Evolutionary conservation across 2,888 invertebrate species (phyloP).

Genomic region (Caenorhabditis zanzibari): DNA sequence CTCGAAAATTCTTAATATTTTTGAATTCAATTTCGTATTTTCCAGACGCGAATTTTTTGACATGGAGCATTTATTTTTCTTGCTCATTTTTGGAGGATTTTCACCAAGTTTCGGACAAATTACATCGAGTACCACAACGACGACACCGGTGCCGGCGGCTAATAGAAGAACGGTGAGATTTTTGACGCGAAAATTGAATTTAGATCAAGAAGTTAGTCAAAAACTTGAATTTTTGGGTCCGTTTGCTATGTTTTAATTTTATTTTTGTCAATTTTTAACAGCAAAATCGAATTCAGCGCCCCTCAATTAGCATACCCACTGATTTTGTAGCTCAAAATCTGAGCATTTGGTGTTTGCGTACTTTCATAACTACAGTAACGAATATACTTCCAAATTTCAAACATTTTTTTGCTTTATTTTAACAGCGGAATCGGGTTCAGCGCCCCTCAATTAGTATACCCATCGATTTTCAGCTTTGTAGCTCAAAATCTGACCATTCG

Average conservation of each 20-base stretch:
- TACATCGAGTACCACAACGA: conserved; percentile 36
- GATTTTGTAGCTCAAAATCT: background rate
- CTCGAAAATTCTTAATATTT: too few species aligned
- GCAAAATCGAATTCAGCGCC: background rate
- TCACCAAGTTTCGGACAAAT: conserved; percentile 24
- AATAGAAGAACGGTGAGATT: conserved; percentile 44
- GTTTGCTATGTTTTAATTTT: too few species aligned
- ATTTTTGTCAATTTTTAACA: background rate
- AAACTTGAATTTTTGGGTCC: too few species aligned
- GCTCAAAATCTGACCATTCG: background rate
- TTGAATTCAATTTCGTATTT: too few species aligned
- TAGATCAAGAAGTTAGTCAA: background rate
- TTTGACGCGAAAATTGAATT: background rate
- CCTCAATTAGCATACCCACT: background rate
- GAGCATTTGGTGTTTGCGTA: conserved; percentile 8
- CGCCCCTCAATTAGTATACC: too few species aligned
- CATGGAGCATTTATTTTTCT: conserved; percentile 26
- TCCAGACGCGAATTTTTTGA: too few species aligned
- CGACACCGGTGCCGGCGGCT: conserved; percentile 41
- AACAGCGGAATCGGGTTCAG: too few species aligned
- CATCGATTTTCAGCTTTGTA: too few species aligned
- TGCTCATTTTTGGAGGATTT: conserved; percentile 31
- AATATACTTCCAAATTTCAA: too few species aligned
- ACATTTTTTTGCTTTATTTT: too few species aligned
- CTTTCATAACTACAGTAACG: conserved; percentile 8